These are phyloP conservation scores for Atrina japonica DNA, from an alignment of 2,888 invertebrate species.

Conservation along the genomic window DNA sequence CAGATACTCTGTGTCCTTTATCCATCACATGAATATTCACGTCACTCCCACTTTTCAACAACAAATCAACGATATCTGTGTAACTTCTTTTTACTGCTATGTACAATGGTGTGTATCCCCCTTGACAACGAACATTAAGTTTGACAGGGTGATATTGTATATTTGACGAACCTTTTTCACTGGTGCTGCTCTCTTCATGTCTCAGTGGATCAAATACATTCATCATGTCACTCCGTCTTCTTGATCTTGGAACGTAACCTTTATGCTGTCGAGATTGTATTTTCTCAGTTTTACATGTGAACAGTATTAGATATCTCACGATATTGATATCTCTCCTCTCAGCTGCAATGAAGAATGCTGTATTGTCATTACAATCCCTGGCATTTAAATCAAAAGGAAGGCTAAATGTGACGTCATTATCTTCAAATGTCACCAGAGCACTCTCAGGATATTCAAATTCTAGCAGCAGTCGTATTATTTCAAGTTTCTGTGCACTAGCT, in stretches of 20 bases:
- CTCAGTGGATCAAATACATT: constrained; percentile 30
- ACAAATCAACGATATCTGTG: constrained; percentile 87
- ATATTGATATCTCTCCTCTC: constrained; percentile 79
- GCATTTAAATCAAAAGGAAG: constrained; percentile 96
- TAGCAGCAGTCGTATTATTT: constrained; percentile 89
- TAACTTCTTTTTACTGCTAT: constrained; percentile 66
- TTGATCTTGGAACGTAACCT: neutral
- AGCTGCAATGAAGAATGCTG: constrained; percentile 92
- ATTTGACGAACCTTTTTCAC: neutral
- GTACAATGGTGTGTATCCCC: constrained; percentile 70
- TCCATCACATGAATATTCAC: constrained; percentile 87
- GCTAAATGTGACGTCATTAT: constrained; percentile 80
- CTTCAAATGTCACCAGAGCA: constrained; percentile 84
- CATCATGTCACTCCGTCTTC: constrained; percentile 5
- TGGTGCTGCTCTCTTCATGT: constrained; percentile 77
- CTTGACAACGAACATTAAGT: constrained; percentile 45
- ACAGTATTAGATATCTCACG: constrained; percentile 60
- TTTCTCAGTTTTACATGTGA: constrained; percentile 44
- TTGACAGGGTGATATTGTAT: constrained; percentile 38
- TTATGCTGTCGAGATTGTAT: neutral
- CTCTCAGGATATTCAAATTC: constrained; percentile 89
- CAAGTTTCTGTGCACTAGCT: constrained; percentile 91
- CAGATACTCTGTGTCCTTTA: constrained; percentile 55
- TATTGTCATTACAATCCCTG: constrained; percentile 87
- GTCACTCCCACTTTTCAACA: constrained; percentile 90